These are phyloP conservation scores for Brienomyrus brachyistius DNA, from an alignment of 2,113 vertebrate genomes.

Conservation along the genomic window DNA sequence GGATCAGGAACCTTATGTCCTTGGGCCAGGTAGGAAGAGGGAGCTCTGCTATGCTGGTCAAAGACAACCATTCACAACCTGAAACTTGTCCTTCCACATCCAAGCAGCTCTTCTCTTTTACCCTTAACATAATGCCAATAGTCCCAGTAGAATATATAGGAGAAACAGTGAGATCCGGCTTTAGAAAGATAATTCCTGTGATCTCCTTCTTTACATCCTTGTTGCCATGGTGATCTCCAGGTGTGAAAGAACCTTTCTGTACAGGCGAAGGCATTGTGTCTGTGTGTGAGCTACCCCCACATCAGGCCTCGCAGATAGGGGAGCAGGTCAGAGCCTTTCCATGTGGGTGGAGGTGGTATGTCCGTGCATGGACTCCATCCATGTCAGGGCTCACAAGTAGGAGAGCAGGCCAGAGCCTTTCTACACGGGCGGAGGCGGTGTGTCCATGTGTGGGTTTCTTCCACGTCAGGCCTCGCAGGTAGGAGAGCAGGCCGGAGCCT, in stretches of 20 bases:
- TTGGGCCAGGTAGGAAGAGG: neutral
- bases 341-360: neutral
- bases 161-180: neutral
- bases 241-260: neutral
- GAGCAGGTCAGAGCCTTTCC: no score
- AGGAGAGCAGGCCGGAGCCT: neutral
- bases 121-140: neutral
- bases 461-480: neutral
- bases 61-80: neutral
- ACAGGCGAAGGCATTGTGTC: neutral
- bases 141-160: neutral
- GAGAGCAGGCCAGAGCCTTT: no score
- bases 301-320: no score
- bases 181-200: neutral
- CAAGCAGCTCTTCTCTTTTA: neutral
- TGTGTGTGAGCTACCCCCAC: no score
- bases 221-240: neutral
- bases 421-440: neutral
- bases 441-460: neutral
- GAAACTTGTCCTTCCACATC: neutral
- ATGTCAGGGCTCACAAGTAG: no score
- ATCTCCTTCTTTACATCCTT: neutral
- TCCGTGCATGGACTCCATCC: accelerated
- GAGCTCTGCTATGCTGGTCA: neutral
- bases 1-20: neutral